Evolutionary conservation across 2,797 vertebrate genomes (phyloP), one percentile per base, ranked within the genome.

Genomic region (Lerista edwardsae): DNA sequence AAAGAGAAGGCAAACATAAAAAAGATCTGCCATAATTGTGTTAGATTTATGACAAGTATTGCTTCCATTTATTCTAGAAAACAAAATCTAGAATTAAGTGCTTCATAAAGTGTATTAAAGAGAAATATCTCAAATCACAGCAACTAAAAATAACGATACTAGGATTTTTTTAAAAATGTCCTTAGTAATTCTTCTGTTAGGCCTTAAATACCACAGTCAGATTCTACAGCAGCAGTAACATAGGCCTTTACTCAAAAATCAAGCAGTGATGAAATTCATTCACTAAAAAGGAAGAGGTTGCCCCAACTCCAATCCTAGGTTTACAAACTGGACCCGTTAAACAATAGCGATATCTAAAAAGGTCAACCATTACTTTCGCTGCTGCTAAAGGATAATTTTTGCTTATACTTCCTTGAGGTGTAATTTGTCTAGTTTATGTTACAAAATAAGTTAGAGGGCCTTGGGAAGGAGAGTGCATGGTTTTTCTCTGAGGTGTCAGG

Each of bases 181-280:
- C 2, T 41, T 71, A 74, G 64, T 81, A 84, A 67, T 88, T 88
- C 69, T 55, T 87, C 75, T 79, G 83, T 34, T 73, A 25, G 34
- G 25, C 27, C 59, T 77, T 44, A 77, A 14, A 77, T 23, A 64
- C 7, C 41, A 34, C 2, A 89, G 55, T 84, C 87, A 0, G 72
- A 44, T 84, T 91, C 87, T 92, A 85, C 86, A 88, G 65, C 79
- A 86, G 55, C 85, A 80, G 87, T 86, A 84, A 85, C 34, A 83
- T 68, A 86, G 79, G 79, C 72, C 88, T 80, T 74, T 9, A 51
- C 12, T 51, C 9, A 51, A 79, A 84, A 72, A 86, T 69, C 77
- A 88, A 67, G n/a, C 15, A 51, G 39, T 79, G 36, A 59, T 61
- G 36, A 51, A 74, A 31, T 67, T 88, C 76, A 89, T 72, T 36